Conservation (phyloP, 1,140 invertebrate species). For the Lepidotrigona ventralis region DNA sequence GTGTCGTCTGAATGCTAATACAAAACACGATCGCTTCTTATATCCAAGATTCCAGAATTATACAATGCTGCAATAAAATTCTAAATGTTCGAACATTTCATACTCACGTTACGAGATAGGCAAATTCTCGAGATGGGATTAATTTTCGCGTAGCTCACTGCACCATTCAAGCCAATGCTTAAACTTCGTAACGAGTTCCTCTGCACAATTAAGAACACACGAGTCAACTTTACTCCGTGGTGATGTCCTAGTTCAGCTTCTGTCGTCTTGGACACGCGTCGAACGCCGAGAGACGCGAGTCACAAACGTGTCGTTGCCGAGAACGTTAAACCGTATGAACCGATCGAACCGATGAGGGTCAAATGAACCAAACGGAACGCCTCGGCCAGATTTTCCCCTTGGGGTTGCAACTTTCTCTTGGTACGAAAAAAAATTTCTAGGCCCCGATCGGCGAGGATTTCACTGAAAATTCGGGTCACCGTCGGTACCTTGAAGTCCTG, state of each 20-base stretch:
- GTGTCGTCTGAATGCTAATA: too few species aligned
- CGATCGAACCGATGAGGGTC: slow-evolving; percentile 12
- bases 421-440: slow-evolving; percentile 53
- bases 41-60: not conserved
- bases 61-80: not conserved
- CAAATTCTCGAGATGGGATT: not conserved
- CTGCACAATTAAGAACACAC: not conserved
- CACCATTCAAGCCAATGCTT: not conserved
- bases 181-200: not conserved
- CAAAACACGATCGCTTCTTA: too few species aligned
- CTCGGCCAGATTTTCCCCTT: not conserved
- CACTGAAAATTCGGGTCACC: slow-evolving; percentile 28
- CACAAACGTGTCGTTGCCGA: not conserved
- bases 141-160: not conserved
- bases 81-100: not conserved
- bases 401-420: slow-evolving; percentile 56
- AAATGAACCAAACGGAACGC: slow-evolving; percentile 24
- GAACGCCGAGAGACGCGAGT: not conserved
- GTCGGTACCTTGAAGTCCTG: too few species aligned
- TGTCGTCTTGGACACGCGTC: slow-evolving; percentile 5
- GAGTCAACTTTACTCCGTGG: not conserved
- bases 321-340: slow-evolving; percentile 1
- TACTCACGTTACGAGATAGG: not conserved
- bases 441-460: slow-evolving; percentile 24
- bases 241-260: not conserved